Percentiles rank a stretch among this genome's conserved stretches.
Conservation (phyloP, 92 coral and sea anemone genomes). For the Epizoanthus rinbou region DNA sequence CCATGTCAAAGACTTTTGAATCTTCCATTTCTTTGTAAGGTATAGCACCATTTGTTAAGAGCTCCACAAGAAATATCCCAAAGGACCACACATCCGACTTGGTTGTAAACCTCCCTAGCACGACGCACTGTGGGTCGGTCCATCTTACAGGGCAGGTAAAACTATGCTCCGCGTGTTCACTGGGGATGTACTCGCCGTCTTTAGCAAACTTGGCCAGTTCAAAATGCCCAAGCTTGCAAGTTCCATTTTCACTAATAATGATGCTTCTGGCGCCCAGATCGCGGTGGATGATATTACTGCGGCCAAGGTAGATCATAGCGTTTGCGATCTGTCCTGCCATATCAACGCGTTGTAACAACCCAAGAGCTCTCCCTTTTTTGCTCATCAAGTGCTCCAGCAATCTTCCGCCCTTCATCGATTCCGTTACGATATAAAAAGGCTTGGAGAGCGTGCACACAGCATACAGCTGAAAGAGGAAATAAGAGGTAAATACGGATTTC, state of each 20-base stretch:
- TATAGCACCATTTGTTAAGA: conserved; percentile 29
- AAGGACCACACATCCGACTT: conserved; percentile 42
- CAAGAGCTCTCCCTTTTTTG: conserved; percentile 21
- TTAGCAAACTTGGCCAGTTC: conserved; percentile 40
- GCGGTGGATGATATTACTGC: conserved; percentile 30
- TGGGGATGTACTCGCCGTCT: conserved; percentile 35
- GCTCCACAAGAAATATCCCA: conserved; percentile 37
- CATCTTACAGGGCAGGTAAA: conserved; percentile 39
- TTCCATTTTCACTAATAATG: conserved; percentile 19
- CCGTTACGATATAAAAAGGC: conserved; percentile 34
- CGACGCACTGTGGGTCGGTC: conserved; percentile 32
- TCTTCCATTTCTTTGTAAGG: conserved; percentile 42
- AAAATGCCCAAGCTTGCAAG: conserved; percentile 27
- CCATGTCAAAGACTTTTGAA: conserved; percentile 38
- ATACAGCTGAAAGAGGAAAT: conserved; percentile 19
- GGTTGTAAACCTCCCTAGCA: conserved; percentile 13
- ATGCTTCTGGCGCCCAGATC: conserved; percentile 39
- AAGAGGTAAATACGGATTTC: background rate
- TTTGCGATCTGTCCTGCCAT: conserved; percentile 41
- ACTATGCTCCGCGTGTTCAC: conserved; percentile 20
- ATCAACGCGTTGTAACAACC: conserved; percentile 32
- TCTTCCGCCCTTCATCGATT: conserved; percentile 29
- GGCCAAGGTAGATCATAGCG: conserved; percentile 43
- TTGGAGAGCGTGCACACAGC: conserved; percentile 13
- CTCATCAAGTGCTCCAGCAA: conserved; percentile 30